Evolutionary conservation across 2,888 invertebrate genomes (phyloP).

Genomic region (Drosophila mettleri): DNA sequence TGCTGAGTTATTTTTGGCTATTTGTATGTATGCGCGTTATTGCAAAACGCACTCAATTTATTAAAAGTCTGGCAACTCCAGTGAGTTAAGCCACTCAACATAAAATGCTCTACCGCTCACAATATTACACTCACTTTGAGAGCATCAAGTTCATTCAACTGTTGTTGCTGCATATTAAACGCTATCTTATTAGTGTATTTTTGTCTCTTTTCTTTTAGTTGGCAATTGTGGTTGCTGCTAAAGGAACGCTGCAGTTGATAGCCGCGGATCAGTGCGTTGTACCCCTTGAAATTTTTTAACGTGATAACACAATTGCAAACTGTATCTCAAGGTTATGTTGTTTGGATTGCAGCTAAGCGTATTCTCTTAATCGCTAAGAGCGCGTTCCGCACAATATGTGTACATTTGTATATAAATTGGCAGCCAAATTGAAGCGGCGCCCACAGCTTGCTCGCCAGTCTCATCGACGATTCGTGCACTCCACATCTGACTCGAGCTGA

Average conservation of each 20-base stretch:
- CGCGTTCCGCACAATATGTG: slow-evolving; percentile 1
- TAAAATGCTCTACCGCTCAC: not conserved
- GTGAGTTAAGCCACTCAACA: slow-evolving; percentile 26
- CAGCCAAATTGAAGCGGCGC: slow-evolving; percentile 41
- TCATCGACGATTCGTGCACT: slow-evolving; percentile 35
- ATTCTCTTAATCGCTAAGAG: slow-evolving; percentile 55
- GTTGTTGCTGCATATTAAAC: slow-evolving; percentile 19
- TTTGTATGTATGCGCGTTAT: slow-evolving; percentile 16
- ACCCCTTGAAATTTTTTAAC: not conserved
- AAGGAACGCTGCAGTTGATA: slow-evolving; percentile 19
- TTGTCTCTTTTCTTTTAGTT: slow-evolving; percentile 8
- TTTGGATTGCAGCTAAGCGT: slow-evolving; percentile 1
- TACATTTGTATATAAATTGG: slow-evolving; percentile 62
- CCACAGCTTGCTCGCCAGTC: slow-evolving; percentile 43
- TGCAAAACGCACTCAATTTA: slow-evolving; percentile 33
- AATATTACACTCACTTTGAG: slow-evolving; percentile 12
- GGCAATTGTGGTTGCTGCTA: slow-evolving; percentile 15
- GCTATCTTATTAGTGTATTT: slow-evolving; percentile 9
- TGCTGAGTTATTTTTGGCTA: slow-evolving; percentile 61
- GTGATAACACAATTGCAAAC: slow-evolving; percentile 46
- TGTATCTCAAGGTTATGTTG: slow-evolving; percentile 66
- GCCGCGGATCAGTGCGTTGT: not conserved
- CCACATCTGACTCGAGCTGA: slow-evolving; percentile 27
- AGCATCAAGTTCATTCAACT: slow-evolving; percentile 56
- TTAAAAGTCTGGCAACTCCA: slow-evolving; percentile 45